A percentile compares a stretch with the other conserved stretches of the same genome.
These are phyloP conservation scores for Cepaea nemoralis DNA, from an alignment of 1,140 invertebrate species.

Conservation along the genomic window DNA sequence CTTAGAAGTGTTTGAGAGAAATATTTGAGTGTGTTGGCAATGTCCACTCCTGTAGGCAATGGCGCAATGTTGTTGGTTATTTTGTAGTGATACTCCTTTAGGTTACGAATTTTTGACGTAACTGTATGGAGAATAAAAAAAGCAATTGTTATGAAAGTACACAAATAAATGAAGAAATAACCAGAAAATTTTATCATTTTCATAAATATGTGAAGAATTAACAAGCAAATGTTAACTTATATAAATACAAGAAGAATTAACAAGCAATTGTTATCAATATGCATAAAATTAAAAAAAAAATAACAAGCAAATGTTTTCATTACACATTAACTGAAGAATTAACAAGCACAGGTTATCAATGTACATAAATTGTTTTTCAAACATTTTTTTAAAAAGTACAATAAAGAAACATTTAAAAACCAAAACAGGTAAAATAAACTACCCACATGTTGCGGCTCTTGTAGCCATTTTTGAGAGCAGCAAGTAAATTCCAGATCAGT, in stretches of 20 bases:
- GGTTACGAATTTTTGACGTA: constrained; percentile 94
- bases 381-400: too few relatives aligned
- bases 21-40: constrained; percentile 96
- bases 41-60: constrained; percentile 92
- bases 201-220: too few relatives aligned
- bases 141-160: background rate
- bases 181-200: background rate
- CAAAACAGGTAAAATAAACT: background rate
- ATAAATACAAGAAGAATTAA: background rate
- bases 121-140: constrained; percentile 77
- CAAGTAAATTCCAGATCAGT: background rate
- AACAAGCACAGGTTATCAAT: too few relatives aligned
- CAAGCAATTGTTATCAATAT: background rate
- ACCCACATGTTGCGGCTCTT: constrained; percentile 42
- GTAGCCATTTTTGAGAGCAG: constrained; percentile 29
- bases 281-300: background rate
- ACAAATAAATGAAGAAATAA: background rate
- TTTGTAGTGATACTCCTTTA: constrained; percentile 95
- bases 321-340: too few relatives aligned
- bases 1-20: constrained; percentile 95
- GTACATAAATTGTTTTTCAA: too few relatives aligned
- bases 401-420: too few relatives aligned
- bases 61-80: constrained; percentile 92
- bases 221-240: too few relatives aligned
- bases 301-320: too few relatives aligned